These are phyloP conservation scores for Calameuta idolon DNA, from an alignment of 2,888 invertebrate genomes.

Conservation along the genomic window DNA sequence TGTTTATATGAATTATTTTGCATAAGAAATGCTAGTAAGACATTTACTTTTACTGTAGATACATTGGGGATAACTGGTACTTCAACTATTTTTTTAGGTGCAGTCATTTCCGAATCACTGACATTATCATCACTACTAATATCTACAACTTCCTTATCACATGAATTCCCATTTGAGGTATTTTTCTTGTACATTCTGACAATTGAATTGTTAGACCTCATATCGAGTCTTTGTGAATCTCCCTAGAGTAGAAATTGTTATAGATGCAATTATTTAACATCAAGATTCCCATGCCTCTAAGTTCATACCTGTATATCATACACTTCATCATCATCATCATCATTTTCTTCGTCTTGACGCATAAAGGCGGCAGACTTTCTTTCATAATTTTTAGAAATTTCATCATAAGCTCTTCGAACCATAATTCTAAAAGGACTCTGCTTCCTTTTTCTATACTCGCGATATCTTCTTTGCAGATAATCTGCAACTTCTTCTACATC, in stretches of 20 bases:
- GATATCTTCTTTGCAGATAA: constrained; percentile 78
- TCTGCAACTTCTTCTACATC: constrained; percentile 89
- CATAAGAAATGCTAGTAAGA: not conserved
- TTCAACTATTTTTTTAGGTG: constrained; percentile 13
- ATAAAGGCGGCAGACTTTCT: constrained; percentile 65
- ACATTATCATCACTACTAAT: constrained; percentile 80
- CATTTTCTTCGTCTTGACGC: constrained; percentile 73
- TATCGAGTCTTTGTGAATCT: constrained; percentile 48
- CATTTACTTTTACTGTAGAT: not conserved
- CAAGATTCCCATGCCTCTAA: not conserved
- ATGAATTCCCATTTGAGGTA: constrained; percentile 62
- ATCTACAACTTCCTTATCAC: constrained; percentile 80
- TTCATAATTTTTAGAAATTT: constrained; percentile 69
- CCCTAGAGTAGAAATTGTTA: constrained; percentile 28
- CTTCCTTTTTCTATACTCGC: constrained; percentile 86
- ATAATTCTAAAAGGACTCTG: constrained; percentile 81
- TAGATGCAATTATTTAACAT: not conserved
- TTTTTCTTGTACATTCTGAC: constrained; percentile 69
- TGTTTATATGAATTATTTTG: not conserved
- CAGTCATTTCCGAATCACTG: constrained; percentile 34
- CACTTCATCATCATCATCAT: constrained; percentile 61
- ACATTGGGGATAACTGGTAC: not conserved
- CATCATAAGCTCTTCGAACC: constrained; percentile 78
- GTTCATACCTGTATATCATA: constrained; percentile 60
- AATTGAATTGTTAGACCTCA: constrained; percentile 64